A percentile compares a stretch with the other conserved stretches of the same genome.
Conservation (phyloP, 2,888 invertebrate species). For the Teleiodes luculella region DNA sequence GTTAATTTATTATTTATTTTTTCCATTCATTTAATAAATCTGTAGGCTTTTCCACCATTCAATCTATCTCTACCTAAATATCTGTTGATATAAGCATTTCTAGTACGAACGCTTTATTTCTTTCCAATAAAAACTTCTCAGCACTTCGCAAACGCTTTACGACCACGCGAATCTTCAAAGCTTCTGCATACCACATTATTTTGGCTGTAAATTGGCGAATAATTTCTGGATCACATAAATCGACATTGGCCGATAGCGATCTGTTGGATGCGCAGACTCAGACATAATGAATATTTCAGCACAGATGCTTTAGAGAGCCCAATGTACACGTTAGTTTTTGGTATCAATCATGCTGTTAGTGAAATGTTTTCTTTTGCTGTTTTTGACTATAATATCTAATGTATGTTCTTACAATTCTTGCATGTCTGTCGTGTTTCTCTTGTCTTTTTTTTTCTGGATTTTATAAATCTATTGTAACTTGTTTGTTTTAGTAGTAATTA, state of each 20-base stretch:
- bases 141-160: background rate
- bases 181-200: conserved; percentile 36
- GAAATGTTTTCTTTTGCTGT: too few species aligned
- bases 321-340: too few species aligned
- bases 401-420: too few species aligned
- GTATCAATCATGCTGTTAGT: too few species aligned
- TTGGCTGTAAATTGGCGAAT: conserved; percentile 33
- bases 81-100: too few species aligned
- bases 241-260: conserved; percentile 26
- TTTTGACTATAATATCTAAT: too few species aligned
- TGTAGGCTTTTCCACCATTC: too few species aligned
- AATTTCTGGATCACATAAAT: conserved; percentile 36
- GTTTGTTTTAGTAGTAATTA: background rate
- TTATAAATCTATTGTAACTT: too few species aligned
- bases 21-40: too few species aligned
- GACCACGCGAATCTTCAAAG: background rate
- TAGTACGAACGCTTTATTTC: background rate
- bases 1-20: too few species aligned
- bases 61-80: background rate
- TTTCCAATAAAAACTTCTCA: background rate
- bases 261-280: conserved; percentile 22
- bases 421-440: background rate
- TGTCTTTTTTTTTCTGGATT: background rate
- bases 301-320: too few species aligned
- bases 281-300: conserved; percentile 7